These are phyloP conservation scores for Blera fallax DNA, from an alignment of 2,888 invertebrate species.

Conservation along the genomic window DNA sequence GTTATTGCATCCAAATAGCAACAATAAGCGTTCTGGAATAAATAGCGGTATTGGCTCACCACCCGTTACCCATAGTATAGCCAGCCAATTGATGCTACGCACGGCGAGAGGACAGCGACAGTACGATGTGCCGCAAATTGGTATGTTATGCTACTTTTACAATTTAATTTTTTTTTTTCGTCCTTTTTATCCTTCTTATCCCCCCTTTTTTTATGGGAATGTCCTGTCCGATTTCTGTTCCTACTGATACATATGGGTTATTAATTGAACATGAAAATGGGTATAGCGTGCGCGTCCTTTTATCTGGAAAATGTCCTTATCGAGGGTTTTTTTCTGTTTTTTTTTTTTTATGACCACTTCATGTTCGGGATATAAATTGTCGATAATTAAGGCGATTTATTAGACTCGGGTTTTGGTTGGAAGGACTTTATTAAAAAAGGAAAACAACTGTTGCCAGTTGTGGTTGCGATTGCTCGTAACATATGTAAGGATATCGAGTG, in stretches of 20 bases:
- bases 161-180: neutral
- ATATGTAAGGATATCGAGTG: too few relatives aligned
- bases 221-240: conserved; percentile 3
- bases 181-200: neutral
- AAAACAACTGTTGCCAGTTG: conserved; percentile 19
- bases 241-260: conserved; percentile 31
- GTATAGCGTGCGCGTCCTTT: conserved; percentile 14
- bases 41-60: conserved; percentile 74
- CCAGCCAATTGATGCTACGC: conserved; percentile 90
- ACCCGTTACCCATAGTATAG: conserved; percentile 84
- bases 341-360: neutral
- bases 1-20: conserved; percentile 76
- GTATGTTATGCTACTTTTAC: conserved; percentile 83
- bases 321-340: neutral
- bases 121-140: conserved; percentile 94
- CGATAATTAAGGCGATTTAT: conserved; percentile 33
- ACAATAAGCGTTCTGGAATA: conserved; percentile 78
- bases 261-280: conserved; percentile 66
- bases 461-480: too few relatives aligned
- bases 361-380: neutral
- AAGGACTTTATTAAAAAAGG: too few relatives aligned
- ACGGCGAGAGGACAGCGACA: conserved; percentile 89
- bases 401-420: neutral
- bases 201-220: neutral
- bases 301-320: conserved; percentile 25